Evolutionary conservation across 2,113 vertebrate species (phyloP).

Genomic region (Cebidichthys violaceus): DNA sequence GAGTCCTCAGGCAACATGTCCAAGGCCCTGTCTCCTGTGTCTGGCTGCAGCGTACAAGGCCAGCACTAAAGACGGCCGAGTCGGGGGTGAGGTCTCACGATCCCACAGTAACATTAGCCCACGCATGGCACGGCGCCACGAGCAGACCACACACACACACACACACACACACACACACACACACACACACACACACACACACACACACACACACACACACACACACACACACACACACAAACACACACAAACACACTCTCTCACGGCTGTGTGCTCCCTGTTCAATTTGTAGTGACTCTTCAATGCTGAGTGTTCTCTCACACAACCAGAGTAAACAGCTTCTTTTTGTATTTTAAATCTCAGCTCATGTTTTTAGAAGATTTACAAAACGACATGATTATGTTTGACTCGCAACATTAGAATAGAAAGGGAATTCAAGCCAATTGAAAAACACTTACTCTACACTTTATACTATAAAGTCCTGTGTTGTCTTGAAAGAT

Average conservation of each 20-base stretch:
- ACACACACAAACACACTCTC: slow-evolving; percentile 39
- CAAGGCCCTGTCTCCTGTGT: slow-evolving; percentile 67
- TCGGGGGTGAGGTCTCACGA: slow-evolving; percentile 54
- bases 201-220: not conserved
- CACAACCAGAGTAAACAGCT: not conserved
- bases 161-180: too few species aligned
- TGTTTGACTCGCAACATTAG: not conserved
- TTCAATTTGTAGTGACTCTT: slow-evolving; percentile 49
- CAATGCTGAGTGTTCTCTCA: slow-evolving; percentile 11
- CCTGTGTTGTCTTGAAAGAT: not conserved
- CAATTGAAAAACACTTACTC: not conserved
- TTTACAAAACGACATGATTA: not conserved
- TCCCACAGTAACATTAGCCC: slow-evolving; percentile 57
- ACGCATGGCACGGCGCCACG: slow-evolving; percentile 55
- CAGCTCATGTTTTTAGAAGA: not conserved
- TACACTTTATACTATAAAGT: not conserved
- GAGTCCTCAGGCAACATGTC: slow-evolving; percentile 54
- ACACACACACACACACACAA: too few species aligned
- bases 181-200: slow-evolving; percentile 10
- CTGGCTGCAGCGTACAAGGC: slow-evolving; percentile 50
- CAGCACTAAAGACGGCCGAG: slow-evolving; percentile 43
- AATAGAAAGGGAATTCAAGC: not conserved
- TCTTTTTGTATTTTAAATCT: slow-evolving; percentile 3
- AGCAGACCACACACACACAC: slow-evolving; percentile 41
- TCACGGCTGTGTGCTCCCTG: slow-evolving; percentile 36